These are phyloP conservation scores for Rhincodon typus DNA, from an alignment of 2,797 vertebrate species.

Conservation along the genomic window DNA sequence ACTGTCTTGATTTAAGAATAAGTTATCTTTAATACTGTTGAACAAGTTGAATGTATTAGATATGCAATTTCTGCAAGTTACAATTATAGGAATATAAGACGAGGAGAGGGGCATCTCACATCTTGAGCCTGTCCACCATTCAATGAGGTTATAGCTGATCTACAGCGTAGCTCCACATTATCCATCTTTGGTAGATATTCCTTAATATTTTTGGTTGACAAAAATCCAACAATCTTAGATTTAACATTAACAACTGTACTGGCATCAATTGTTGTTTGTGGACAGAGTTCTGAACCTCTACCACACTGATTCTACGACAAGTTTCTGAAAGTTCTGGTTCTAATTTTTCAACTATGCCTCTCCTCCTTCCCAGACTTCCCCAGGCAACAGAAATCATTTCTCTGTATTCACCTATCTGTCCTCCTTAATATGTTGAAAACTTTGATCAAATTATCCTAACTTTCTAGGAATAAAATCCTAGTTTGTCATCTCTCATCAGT, in stretches of 20 bases:
- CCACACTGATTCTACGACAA: no score
- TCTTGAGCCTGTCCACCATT: not conserved
- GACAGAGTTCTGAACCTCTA: not conserved
- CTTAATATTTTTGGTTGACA: not conserved
- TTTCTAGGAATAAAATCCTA: not conserved
- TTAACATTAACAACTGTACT: not conserved
- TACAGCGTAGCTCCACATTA: not conserved
- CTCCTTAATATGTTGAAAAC: not conserved
- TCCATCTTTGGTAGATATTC: not conserved
- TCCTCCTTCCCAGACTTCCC: not conserved
- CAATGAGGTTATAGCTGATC: not conserved
- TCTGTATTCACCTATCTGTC: not conserved
- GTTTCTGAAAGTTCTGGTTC: no score
- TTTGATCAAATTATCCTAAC: not conserved
- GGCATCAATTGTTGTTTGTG: not conserved
- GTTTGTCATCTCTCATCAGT: not conserved
- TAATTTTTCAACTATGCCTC: not conserved
- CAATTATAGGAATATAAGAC: not conserved
- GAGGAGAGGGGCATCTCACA: not conserved
- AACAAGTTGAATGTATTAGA: not conserved
- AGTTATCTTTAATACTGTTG: not conserved
- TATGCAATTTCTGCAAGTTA: not conserved
- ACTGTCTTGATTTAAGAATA: not conserved
- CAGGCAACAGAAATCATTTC: not conserved
- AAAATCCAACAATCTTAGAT: not conserved